Evolutionary conservation across 1,140 invertebrate species (phyloP).

Genomic region (Drosophila trapezifrons): DNA sequence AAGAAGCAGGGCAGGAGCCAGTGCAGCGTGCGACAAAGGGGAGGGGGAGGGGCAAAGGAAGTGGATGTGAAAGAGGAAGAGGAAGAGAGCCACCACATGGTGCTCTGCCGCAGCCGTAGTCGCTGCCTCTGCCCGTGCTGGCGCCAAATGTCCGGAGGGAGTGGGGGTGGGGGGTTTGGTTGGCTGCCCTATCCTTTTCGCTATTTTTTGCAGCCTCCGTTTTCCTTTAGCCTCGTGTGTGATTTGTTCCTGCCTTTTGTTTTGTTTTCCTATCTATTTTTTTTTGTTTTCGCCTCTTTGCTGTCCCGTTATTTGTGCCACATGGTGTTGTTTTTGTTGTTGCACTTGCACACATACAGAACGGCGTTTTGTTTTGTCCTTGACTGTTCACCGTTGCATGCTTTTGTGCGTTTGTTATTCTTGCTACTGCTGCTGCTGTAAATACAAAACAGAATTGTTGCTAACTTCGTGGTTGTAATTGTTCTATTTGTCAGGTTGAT

Average conservation of each 20-base stretch:
- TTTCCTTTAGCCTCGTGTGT: conserved; percentile 43
- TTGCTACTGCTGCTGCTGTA: conserved; percentile 26
- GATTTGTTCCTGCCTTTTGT: conserved; percentile 57
- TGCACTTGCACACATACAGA: conserved; percentile 32
- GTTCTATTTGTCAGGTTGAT: background rate
- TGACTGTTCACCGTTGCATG: conserved; percentile 65
- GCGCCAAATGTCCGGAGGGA: conserved; percentile 62
- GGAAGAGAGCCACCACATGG: conserved; percentile 50
- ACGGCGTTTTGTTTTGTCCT: conserved; percentile 69
- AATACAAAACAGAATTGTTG: conserved; percentile 31
- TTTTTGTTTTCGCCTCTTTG: conserved; percentile 34
- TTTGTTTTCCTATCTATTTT: conserved; percentile 55
- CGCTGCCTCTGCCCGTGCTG: conserved; percentile 49
- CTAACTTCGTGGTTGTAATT: background rate
- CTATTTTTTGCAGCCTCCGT: conserved; percentile 48
- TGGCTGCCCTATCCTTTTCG: conserved; percentile 23
- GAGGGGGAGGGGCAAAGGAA: conserved; percentile 11
- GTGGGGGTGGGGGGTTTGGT: conserved; percentile 1
- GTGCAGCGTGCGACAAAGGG: conserved; percentile 24
- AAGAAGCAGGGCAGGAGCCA: conserved; percentile 22
- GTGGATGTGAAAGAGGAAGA: conserved; percentile 19
- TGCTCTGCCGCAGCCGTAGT: conserved; percentile 41
- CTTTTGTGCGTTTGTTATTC: conserved; percentile 44
- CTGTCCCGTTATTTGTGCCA: conserved; percentile 52
- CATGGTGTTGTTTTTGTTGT: conserved; percentile 50